phyloP scores from a whole-genome alignment of 2,113 vertebrate genomes.

The Phylloscopus trochiloides region DNA sequence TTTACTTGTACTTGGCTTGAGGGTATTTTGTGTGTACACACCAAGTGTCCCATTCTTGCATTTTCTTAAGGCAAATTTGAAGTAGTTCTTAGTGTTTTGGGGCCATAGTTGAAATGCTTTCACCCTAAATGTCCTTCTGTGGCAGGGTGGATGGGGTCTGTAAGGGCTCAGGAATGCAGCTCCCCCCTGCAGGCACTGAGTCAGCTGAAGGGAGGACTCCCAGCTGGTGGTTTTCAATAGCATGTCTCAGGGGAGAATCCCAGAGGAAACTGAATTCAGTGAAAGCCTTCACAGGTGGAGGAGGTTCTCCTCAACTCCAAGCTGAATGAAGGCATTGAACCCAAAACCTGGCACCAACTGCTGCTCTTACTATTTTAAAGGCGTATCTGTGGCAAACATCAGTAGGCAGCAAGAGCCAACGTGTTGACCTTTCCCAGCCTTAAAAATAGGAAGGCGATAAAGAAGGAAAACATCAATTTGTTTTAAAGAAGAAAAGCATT shows the following conservation, averaged over 20 bases:
- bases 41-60: background rate
- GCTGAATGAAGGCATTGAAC: background rate
- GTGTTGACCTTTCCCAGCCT: background rate
- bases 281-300: background rate
- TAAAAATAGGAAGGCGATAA: background rate
- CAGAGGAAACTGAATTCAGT: background rate
- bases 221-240: background rate
- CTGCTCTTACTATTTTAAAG: background rate
- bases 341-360: background rate
- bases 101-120: background rate
- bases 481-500: background rate
- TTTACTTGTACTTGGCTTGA: background rate
- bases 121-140: background rate
- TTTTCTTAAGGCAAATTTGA: background rate
- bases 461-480: background rate
- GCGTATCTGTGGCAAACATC: background rate
- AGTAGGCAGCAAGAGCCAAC: background rate
- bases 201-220: background rate
- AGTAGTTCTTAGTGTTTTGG: background rate
- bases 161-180: background rate
- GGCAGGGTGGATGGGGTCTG: background rate
- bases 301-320: background rate
- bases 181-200: background rate
- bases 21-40: background rate
- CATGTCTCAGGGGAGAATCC: background rate